Percentiles rank a stretch among this genome's conserved stretches.
Conservation (phyloP, 2,797 vertebrate genomes). For the Sardinella longiceps region DNA sequence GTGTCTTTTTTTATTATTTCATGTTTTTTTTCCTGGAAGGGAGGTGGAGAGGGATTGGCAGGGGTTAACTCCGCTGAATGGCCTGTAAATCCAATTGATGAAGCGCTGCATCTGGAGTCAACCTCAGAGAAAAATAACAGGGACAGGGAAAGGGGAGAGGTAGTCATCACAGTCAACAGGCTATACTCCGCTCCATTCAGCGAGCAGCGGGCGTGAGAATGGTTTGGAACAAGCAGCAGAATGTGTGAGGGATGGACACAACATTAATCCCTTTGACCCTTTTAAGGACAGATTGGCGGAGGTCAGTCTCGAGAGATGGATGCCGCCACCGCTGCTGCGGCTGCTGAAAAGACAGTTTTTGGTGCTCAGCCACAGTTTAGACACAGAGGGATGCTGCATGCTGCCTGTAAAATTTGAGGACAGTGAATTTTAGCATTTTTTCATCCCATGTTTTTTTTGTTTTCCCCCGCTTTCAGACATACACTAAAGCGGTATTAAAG, state of each 20-base stretch:
- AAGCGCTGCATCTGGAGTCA: constrained; percentile 47
- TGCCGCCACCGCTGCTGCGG: not conserved
- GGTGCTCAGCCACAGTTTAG: not conserved
- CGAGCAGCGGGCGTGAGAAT: constrained; percentile 27
- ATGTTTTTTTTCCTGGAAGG: not conserved
- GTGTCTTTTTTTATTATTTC: not conserved
- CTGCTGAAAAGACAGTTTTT: not conserved
- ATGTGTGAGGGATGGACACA: constrained; percentile 46
- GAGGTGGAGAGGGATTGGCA: too few relatives aligned
- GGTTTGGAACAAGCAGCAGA: not conserved
- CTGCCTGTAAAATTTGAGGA: not conserved
- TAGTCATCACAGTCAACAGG: constrained; percentile 39
- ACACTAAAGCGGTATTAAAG: too few relatives aligned
- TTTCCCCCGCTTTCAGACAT: not conserved
- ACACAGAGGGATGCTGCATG: not conserved
- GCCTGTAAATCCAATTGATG: constrained; percentile 49
- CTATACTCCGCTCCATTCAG: constrained; percentile 46
- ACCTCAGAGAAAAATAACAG: constrained; percentile 42
- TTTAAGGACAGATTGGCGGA: constrained; percentile 41
- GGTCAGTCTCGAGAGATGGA: constrained; percentile 35
- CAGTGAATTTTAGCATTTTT: not conserved
- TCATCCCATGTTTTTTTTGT: not conserved
- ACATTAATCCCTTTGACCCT: constrained; percentile 44
- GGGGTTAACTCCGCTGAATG: constrained; percentile 21
- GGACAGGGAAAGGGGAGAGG: constrained; percentile 35